Evolutionary conservation across 2,797 vertebrate genomes (phyloP), one percentile per base, ranked within the genome.

Genomic region (Bufotes viridis): DNA sequence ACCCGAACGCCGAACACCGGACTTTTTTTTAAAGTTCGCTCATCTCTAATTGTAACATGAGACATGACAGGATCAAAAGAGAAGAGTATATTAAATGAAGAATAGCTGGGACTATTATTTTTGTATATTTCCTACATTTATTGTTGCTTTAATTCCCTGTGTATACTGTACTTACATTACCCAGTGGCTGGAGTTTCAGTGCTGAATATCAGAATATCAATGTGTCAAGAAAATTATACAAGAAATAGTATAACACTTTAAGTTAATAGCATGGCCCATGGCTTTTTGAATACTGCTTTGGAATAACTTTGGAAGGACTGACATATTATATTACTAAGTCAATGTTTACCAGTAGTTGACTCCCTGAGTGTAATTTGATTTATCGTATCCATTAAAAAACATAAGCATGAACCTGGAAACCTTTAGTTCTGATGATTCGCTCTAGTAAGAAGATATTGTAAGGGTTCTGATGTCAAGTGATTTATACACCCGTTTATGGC

Each of bases 401-500:
- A 78, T 60, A 42, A 57, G 17, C 10, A 55, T 84, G 61, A 88
- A 84, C 81, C 79, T 53, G 84, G 72, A 78, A 88, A 84, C 63
- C 61, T 87, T 78, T 51, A 79, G 26, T 84, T 60, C 75, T 70
- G n/a, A 83, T 70, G 20, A 60, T 84, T 29, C 57, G 53, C 24
- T 15, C 74, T 70, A 79, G 61, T 78, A 63, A 84, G 24, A 22
- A 42, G 81, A 57, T 81, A 74, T 74, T 74, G 42, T 74, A 74
- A 74, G 8, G 34, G 70, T 22, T 22, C 70, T 74, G 17, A 74
- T 84, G 74, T 88, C 74, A 78, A 79, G 20, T 83, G 61, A 84
- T 79, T 88, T 34, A 88, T 70, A 70, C 49, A 8, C 24, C 78
- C 65, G 61, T 90, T 90, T 78, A 87, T 89, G 75, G 74, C 34